phyloP scores from a whole-genome alignment of 1,140 invertebrate species.

The Cotesia chilonis region DNA sequence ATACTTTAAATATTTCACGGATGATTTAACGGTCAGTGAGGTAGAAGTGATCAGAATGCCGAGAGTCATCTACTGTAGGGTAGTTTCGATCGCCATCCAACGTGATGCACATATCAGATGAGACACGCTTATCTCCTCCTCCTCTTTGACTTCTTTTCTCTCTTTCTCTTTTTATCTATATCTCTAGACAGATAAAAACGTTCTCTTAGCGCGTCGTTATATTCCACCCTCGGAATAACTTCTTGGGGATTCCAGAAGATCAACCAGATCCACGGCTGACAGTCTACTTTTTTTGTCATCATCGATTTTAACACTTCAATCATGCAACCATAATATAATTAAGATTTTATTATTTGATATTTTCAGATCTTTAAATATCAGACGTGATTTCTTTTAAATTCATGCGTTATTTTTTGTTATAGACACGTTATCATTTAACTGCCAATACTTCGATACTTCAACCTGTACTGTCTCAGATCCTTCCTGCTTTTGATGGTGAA shows the following conservation, averaged over 20 bases:
- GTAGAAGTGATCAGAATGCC: constrained; percentile 35
- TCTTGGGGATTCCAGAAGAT: constrained; percentile 23
- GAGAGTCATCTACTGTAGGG: constrained; percentile 24
- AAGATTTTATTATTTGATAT: neutral
- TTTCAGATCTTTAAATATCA: no score
- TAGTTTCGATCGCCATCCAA: constrained; percentile 40
- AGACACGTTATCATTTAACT: no score
- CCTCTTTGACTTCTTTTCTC: no score
- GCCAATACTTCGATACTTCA: no score
- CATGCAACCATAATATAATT: neutral
- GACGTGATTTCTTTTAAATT: neutral
- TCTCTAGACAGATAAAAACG: constrained; percentile 18
- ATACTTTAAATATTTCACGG: constrained; percentile 25
- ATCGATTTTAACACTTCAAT: constrained; percentile 13
- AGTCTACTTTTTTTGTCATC: constrained; percentile 12
- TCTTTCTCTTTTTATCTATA: no score
- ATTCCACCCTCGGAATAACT: constrained; percentile 13
- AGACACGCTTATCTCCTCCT: constrained; percentile 35
- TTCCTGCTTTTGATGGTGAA: neutral
- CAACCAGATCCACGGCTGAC: constrained; percentile 13
- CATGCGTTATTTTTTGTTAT: neutral
- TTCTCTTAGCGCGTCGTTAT: constrained; percentile 28
- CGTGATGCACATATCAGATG: constrained; percentile 43
- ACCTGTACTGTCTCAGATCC: no score
- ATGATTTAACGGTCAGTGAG: constrained; percentile 29